A percentile compares a stretch with the other conserved stretches of the same genome.
phyloP scores from a whole-genome alignment of 2,797 vertebrate species.

The Squalus acanthias region DNA sequence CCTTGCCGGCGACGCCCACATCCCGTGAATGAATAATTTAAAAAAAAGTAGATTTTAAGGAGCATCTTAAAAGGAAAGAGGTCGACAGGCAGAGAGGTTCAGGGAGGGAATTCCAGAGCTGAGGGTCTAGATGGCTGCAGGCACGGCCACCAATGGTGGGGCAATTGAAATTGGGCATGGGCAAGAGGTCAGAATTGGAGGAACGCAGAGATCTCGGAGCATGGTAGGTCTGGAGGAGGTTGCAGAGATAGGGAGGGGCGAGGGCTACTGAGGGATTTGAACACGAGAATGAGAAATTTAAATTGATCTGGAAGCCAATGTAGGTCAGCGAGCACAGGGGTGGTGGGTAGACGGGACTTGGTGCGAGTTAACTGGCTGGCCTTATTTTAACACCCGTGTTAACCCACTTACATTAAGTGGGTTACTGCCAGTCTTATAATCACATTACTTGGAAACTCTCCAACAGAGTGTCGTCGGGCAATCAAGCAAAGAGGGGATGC shows the following conservation, averaged over 20 bases:
- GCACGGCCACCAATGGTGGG: background rate
- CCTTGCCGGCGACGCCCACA: too few relatives aligned
- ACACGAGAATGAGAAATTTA: background rate
- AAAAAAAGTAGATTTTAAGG: background rate
- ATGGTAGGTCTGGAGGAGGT: background rate
- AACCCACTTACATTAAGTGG: background rate
- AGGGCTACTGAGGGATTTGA: background rate
- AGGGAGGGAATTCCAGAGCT: background rate
- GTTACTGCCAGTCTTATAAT: background rate
- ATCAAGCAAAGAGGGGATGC: background rate
- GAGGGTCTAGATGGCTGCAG: background rate
- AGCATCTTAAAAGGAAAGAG: background rate
- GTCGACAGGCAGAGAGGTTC: background rate
- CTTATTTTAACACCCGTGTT: background rate
- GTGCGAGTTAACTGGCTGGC: background rate
- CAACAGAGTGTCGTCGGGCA: background rate
- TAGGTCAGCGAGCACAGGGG: background rate
- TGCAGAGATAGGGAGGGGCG: background rate
- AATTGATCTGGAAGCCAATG: background rate
- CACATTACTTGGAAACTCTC: background rate
- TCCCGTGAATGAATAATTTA: too few relatives aligned
- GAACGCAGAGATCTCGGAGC: background rate
- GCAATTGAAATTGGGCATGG: background rate
- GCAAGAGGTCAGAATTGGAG: background rate
- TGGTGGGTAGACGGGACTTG: background rate